Percentiles rank a stretch among this genome's conserved stretches.
phyloP scores from a whole-genome alignment of 2,113 vertebrate genomes.

The Podilymbus podiceps region DNA sequence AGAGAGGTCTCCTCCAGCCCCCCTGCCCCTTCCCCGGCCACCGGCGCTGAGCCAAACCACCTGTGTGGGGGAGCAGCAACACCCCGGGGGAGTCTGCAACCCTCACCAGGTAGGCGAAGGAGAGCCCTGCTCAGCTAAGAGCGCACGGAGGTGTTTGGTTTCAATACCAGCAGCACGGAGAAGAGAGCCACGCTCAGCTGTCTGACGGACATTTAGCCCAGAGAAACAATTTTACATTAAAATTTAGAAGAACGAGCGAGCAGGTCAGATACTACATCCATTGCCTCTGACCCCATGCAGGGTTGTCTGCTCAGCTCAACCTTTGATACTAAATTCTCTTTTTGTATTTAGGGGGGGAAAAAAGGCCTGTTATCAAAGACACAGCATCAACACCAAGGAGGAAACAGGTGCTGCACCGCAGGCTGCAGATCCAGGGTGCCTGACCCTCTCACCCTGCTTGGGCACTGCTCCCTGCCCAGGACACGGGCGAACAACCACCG shows the following conservation, averaged over 20 bases:
- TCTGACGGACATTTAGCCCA: not conserved
- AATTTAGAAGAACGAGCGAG: not conserved
- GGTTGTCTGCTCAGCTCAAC: not conserved
- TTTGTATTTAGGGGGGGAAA: not conserved
- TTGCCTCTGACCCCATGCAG: not conserved
- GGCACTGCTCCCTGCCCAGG: not conserved
- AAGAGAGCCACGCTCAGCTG: not conserved
- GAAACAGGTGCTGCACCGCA: not conserved
- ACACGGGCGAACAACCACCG: not conserved
- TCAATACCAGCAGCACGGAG: not conserved
- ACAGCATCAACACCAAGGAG: not conserved
- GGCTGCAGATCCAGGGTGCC: not conserved
- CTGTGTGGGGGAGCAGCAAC: rapidly evolving
- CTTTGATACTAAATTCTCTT: not conserved
- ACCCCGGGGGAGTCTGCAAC: not conserved
- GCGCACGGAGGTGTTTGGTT: not conserved
- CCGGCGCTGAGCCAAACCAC: not conserved
- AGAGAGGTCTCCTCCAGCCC: not conserved
- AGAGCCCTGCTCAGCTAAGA: not conserved
- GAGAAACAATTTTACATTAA: not conserved
- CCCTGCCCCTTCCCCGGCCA: not conserved
- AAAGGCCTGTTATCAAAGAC: not conserved
- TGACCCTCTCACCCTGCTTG: not conserved
- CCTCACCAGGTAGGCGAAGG: not conserved
- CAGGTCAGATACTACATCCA: too few relatives aligned